A percentile compares a stretch with the other conserved stretches of the same genome.
phyloP scores from a whole-genome alignment of 2,888 invertebrate genomes.

The Chalcosyrphus nemorum region DNA sequence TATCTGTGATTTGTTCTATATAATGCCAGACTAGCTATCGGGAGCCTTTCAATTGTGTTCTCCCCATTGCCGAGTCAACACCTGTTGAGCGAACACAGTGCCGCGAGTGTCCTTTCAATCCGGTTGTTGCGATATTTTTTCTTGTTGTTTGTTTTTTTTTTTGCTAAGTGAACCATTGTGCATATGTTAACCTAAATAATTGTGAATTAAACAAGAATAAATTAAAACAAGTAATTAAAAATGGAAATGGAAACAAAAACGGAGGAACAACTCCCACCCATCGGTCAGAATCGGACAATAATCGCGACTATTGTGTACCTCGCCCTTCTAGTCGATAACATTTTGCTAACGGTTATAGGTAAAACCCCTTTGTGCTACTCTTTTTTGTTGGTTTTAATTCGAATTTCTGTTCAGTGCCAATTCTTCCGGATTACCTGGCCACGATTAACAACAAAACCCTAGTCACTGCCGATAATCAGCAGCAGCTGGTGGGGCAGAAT shows the following conservation, averaged over 20 bases:
- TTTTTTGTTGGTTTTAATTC: constrained; percentile 27
- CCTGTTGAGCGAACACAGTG: constrained; percentile 77
- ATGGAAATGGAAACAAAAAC: constrained; percentile 27
- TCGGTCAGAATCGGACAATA: constrained; percentile 76
- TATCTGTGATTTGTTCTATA: constrained; percentile 58
- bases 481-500: constrained; percentile 76
- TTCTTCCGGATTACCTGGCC: constrained; percentile 89
- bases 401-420: constrained; percentile 85
- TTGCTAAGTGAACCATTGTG: constrained; percentile 11
- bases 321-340: constrained; percentile 92
- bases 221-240: background rate
- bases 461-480: constrained; percentile 67
- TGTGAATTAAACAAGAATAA: constrained; percentile 16
- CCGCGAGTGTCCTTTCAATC: constrained; percentile 35
- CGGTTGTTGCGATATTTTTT: constrained; percentile 15
- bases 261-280: constrained; percentile 15
- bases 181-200: constrained; percentile 42
- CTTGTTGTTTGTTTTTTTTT: background rate
- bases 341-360: constrained; percentile 94
- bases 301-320: constrained; percentile 86
- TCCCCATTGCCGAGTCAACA: constrained; percentile 78
- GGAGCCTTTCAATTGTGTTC: constrained; percentile 79
- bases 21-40: constrained; percentile 52
- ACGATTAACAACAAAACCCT: constrained; percentile 82
- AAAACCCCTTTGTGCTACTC: constrained; percentile 82